Evolutionary conservation across 2,797 vertebrate species (phyloP).

Genomic region (Miichthys miiuy): DNA sequence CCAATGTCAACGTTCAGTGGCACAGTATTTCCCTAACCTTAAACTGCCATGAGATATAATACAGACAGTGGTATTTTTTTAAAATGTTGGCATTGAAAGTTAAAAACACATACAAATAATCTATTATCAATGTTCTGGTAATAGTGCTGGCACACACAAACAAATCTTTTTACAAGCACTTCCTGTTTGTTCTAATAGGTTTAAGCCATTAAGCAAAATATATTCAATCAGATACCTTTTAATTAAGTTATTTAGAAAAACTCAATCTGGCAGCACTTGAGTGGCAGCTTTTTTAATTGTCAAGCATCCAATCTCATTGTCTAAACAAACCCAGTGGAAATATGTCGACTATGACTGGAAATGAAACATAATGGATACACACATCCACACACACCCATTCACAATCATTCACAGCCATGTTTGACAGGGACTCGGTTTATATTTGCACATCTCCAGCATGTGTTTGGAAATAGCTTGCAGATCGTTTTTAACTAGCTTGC

Average conservation of each 20-base stretch:
- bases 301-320: constrained; percentile 40
- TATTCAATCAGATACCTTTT: constrained; percentile 37
- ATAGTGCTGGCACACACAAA: neutral
- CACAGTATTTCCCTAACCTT: neutral
- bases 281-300: constrained; percentile 53
- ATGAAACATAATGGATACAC: constrained; percentile 26
- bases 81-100: neutral
- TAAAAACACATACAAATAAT: neutral
- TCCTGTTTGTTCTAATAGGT: neutral
- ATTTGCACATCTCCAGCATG: constrained; percentile 18
- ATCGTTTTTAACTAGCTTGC: constrained; percentile 2
- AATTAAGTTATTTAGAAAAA: constrained; percentile 36
- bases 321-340: constrained; percentile 47
- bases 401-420: constrained; percentile 20
- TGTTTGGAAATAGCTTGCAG: constrained; percentile 4
- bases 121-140: too few species aligned
- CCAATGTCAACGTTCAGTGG: neutral
- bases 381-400: constrained; percentile 19
- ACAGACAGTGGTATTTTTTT: neutral
- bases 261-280: constrained; percentile 31
- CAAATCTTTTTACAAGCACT: neutral
- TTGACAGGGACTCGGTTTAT: constrained; percentile 22
- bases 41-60: neutral
- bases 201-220: constrained; percentile 10
- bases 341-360: constrained; percentile 38